phyloP scores from a whole-genome alignment of 2,113 vertebrate genomes.

The Guaruba guarouba region DNA sequence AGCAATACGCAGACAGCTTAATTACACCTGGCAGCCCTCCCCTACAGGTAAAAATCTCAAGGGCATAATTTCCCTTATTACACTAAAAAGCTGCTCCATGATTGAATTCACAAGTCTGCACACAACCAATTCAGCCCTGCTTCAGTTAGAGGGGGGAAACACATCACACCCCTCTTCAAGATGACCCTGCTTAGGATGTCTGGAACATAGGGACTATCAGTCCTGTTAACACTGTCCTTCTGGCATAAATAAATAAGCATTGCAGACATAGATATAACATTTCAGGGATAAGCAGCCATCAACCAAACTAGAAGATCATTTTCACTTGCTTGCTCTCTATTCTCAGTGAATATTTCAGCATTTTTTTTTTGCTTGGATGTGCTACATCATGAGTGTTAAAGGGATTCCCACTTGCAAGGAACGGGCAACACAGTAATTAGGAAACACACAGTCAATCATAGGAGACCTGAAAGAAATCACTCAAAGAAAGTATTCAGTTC shows the following conservation, averaged over 20 bases:
- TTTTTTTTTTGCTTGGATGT: background rate
- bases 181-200: background rate
- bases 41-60: conserved; percentile 26
- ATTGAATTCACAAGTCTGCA: background rate
- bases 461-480: background rate
- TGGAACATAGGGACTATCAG: background rate
- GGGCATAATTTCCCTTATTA: background rate
- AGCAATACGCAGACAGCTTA: too few species aligned
- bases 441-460: background rate
- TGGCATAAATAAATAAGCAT: background rate
- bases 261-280: background rate
- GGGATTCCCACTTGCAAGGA: background rate
- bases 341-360: background rate
- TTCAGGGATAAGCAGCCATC: background rate
- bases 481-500: background rate
- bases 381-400: background rate
- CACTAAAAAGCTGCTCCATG: background rate
- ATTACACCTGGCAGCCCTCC: too few species aligned
- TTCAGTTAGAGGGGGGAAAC: background rate
- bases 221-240: background rate
- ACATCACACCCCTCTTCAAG: background rate
- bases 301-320: background rate
- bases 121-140: background rate
- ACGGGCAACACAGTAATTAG: background rate
- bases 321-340: background rate